These are phyloP conservation scores for human (Homo sapiens) DNA, from an alignment of 2,113 vertebrate species.

Conservation along the genomic window DNA sequence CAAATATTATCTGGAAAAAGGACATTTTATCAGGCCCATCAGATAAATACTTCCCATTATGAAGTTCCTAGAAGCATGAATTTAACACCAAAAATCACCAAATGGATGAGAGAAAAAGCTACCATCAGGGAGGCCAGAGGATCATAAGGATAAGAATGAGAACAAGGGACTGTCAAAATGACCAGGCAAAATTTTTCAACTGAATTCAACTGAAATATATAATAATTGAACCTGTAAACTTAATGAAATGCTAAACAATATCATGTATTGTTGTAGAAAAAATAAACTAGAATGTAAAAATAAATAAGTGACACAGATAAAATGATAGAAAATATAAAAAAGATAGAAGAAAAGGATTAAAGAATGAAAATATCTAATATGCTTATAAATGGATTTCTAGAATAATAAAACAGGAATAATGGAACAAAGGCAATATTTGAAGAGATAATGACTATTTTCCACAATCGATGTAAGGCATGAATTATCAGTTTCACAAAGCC, in stretches of 20 bases:
- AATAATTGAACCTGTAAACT: neutral
- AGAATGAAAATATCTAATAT: neutral
- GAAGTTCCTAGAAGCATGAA: neutral
- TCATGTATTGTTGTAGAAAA: conserved; percentile 1
- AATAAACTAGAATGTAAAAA: neutral
- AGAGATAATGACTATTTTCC: neutral
- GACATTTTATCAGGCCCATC: neutral
- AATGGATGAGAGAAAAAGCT: neutral
- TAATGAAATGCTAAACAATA: neutral
- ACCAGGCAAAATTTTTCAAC: neutral
- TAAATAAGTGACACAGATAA: neutral
- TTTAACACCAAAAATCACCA: neutral
- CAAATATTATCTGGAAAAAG: neutral
- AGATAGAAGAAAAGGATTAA: neutral
- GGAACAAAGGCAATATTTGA: neutral
- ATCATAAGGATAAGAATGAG: neutral
- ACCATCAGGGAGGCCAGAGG: neutral
- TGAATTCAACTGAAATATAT: neutral
- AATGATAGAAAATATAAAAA: neutral
- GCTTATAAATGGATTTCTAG: neutral
- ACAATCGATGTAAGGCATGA: neutral
- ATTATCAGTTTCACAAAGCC: neutral
- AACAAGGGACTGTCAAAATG: neutral
- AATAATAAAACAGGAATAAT: neutral
- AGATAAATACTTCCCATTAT: neutral